Base-by-base conservation (phyloP, 2,113 vertebrate species). In the Aphelocoma coerulescens region DNA sequence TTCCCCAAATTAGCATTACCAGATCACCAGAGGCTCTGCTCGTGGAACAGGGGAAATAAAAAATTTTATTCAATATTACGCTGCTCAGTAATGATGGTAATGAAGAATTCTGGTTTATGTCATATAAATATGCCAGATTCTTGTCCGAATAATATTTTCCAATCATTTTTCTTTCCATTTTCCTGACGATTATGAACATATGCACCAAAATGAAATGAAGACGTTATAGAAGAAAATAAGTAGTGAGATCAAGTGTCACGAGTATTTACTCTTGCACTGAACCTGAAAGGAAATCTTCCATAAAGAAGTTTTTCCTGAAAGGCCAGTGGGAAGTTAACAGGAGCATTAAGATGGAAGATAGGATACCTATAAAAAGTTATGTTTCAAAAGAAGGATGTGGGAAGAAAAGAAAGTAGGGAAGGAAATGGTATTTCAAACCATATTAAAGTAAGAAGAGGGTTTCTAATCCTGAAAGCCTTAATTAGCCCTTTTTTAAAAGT, bases 341-440 rank as follows among this genome's bases (percentile, higher is more conserved):
- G 59, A 97, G 93, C 91, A 80, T 87, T 90, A 92, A 94, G 85
- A 89, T 80, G 76, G 97, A 85, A 96, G 96, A 94, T 95, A 95
- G 95, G 91, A 93, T 75, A 88, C 93, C 92, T 82, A 93, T 91
- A 95, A 97, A 95, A 96, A 96, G 69, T 96, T 72, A 58, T 65
- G 54, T 96, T 84, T 93, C 91, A 78, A 92, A 88, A 95, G 90
- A 96, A 96, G 93, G 83, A 93, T 96, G 90, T 96, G 95, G 93
- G 91, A 93, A 96, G 85, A 91, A 93, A 86, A 26, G 76, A 57
- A 94, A 91, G 49, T 3, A 72, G 92, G 86, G 91, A 91, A 97
- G 97, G 97, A 98, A 98, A 97, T 9, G 66, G 89, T 43, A 41
- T 96, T 49, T 93, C 37, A 94, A 92, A 91, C 76, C 88, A 43